Conservation (phyloP, 2,113 vertebrate genomes). For the Sinosuthora webbiana region DNA sequence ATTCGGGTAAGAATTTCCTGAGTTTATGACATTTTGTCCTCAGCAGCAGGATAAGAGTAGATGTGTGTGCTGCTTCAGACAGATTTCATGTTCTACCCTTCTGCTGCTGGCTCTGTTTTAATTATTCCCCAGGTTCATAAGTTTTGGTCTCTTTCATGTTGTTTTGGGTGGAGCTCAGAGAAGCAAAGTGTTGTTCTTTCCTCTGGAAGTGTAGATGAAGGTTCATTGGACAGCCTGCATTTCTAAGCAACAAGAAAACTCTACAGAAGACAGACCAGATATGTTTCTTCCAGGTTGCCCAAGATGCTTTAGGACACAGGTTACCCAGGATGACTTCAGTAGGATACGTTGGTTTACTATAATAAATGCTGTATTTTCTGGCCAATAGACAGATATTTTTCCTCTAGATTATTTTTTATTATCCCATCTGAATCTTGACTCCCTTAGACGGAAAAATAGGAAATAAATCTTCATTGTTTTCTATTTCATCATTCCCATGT, state of each 20-base stretch:
- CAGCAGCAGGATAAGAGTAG: not conserved
- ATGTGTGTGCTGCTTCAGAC: not conserved
- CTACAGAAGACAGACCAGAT: not conserved
- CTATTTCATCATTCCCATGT: not conserved
- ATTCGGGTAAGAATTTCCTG: not conserved
- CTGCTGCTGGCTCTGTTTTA: not conserved
- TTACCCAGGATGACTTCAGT: not conserved
- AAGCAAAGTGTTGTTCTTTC: not conserved
- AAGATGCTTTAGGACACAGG: rapidly evolving
- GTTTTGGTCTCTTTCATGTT: not conserved
- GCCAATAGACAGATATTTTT: not conserved
- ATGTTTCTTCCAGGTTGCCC: not conserved
- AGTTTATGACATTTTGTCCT: not conserved
- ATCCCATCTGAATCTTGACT: not conserved
- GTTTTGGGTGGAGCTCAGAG: not conserved
- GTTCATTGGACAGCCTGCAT: not conserved
- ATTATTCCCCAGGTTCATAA: not conserved
- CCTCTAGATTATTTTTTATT: not conserved
- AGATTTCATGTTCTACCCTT: not conserved
- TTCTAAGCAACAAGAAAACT: not conserved
- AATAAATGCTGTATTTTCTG: not conserved
- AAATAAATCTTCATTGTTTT: not conserved
- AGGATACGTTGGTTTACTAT: not conserved
- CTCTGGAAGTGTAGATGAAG: not conserved
- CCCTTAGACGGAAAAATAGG: not conserved